Conservation (phyloP, 2,797 vertebrate species). For the Zenarchopterus dispar region DNA sequence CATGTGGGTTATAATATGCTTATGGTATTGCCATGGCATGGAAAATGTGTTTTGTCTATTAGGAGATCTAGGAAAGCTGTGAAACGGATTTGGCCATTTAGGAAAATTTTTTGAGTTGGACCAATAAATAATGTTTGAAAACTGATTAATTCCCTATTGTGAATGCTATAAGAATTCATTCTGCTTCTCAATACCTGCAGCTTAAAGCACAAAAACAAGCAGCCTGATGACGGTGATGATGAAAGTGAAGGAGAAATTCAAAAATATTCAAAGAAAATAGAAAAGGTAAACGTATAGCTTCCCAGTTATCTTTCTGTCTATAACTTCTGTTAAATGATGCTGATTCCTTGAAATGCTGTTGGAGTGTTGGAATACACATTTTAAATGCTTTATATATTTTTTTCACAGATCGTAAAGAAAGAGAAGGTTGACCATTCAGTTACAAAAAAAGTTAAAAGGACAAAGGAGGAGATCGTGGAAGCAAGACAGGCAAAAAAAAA, state of each 20-base stretch:
- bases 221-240: background rate
- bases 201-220: conserved; percentile 33
- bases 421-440: conserved; percentile 63
- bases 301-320: background rate
- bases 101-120: too few relatives aligned
- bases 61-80: too few relatives aligned
- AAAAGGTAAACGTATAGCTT: conserved; percentile 45
- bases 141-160: background rate
- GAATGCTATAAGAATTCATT: background rate
- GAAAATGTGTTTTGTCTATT: too few relatives aligned
- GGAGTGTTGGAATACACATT: conserved; percentile 9
- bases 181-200: conserved; percentile 20
- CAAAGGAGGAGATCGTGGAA: conserved; percentile 74
- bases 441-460: conserved; percentile 71
- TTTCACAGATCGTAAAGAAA: conserved; percentile 60
- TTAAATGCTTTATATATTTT: conserved; percentile 16
- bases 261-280: conserved; percentile 40
- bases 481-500: conserved; percentile 75
- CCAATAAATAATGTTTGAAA: background rate
- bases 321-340: background rate
- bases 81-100: too few relatives aligned
- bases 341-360: background rate
- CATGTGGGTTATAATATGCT: background rate
- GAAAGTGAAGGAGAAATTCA: conserved; percentile 11
- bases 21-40: background rate